Evolutionary conservation across 2,888 invertebrate genomes (phyloP).

Genomic region (Cataglyphis rosenhaueri): DNA sequence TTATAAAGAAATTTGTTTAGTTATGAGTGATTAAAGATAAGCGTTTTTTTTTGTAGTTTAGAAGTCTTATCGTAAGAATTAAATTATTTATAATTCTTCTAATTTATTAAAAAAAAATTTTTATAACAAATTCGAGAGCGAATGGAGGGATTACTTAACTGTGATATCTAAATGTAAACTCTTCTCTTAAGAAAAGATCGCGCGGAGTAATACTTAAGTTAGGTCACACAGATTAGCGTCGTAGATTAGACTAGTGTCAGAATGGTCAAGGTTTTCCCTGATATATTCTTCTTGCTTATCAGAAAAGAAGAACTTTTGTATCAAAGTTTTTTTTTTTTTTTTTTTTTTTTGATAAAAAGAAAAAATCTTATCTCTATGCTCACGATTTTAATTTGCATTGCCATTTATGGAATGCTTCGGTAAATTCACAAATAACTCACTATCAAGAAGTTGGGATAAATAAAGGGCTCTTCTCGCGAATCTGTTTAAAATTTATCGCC

Average conservation of each 20-base stretch:
- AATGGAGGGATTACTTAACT: conserved; percentile 4
- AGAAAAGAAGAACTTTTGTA: conserved; percentile 8
- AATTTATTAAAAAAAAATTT: background rate
- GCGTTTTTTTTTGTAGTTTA: background rate
- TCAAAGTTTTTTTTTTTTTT: background rate
- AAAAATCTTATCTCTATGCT: conserved; percentile 2
- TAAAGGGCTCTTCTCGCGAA: background rate
- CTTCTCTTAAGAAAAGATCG: background rate
- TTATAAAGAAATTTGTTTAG: background rate
- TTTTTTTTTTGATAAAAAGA: background rate
- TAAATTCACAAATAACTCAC: background rate
- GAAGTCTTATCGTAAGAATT: background rate
- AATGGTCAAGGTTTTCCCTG: conserved; percentile 26
- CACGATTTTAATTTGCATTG: background rate
- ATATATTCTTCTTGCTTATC: conserved; percentile 31
- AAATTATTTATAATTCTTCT: background rate
- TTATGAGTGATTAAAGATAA: background rate
- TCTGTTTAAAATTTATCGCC: conserved; percentile 8
- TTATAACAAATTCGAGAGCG: background rate
- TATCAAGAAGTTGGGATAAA: conserved; percentile 9
- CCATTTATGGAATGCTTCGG: background rate
- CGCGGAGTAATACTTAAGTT: conserved; percentile 1
- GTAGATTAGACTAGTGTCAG: conserved; percentile 22
- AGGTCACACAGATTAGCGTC: conserved; percentile 13
- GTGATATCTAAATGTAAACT: background rate